Evolutionary conservation across 2,888 invertebrate genomes (phyloP).

Genomic region (Portevinia maculata): DNA sequence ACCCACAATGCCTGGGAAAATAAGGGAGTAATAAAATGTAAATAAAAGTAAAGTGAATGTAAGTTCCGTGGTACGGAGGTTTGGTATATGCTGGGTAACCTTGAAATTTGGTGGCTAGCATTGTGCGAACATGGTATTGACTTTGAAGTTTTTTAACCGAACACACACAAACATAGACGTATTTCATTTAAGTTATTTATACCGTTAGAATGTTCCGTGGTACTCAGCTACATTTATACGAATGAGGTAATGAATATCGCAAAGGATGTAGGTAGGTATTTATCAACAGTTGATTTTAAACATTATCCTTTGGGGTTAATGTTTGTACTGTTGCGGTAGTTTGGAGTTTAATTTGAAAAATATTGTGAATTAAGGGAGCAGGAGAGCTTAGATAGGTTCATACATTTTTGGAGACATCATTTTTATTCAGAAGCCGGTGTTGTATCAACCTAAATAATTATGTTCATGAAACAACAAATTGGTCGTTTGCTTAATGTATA

Average conservation of each 20-base stretch:
- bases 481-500: too few species aligned
- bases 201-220: not conserved
- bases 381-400: not conserved
- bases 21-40: not conserved
- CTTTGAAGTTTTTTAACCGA: slow-evolving; percentile 46
- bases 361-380: not conserved
- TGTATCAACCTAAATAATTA: too few species aligned
- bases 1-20: slow-evolving; percentile 23
- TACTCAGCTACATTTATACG: not conserved
- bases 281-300: not conserved
- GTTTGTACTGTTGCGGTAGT: not conserved
- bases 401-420: not conserved
- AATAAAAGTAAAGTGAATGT: slow-evolving; percentile 2
- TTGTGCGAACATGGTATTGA: slow-evolving; percentile 42
- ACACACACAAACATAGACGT: not conserved
- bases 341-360: not conserved
- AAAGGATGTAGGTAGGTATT: not conserved
- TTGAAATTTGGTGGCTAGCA: slow-evolving; percentile 47
- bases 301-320: not conserved
- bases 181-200: slow-evolving; percentile 22
- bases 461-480: too few species aligned
- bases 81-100: slow-evolving; percentile 48
- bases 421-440: too few species aligned
- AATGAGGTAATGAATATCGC: not conserved
- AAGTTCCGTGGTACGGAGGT: not conserved